phyloP scores from a whole-genome alignment of 2,113 vertebrate genomes.

The Neolamprologus hecqui region DNA sequence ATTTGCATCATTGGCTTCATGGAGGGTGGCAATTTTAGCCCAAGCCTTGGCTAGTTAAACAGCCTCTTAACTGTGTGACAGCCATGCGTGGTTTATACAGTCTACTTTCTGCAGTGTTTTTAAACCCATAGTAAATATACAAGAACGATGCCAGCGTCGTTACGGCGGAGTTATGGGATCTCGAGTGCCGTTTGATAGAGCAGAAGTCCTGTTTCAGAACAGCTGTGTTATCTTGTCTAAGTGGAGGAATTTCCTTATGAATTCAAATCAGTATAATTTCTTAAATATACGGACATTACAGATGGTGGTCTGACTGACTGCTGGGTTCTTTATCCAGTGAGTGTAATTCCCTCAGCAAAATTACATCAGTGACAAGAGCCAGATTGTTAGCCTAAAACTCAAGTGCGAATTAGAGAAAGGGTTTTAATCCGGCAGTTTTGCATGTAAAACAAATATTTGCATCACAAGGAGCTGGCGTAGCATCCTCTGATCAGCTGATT shows the following conservation, averaged over 20 bases:
- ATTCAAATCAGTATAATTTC: background rate
- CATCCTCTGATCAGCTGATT: conserved; percentile 55
- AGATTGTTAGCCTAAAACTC: background rate
- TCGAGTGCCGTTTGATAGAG: background rate
- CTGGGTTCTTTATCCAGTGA: background rate
- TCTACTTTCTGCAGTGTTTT: background rate
- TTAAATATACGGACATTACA: background rate
- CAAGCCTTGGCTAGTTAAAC: background rate
- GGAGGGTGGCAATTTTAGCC: background rate
- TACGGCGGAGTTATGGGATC: background rate
- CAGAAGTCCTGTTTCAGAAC: background rate
- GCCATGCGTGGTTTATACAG: background rate
- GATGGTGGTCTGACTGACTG: background rate
- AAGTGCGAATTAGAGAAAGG: conserved; percentile 2
- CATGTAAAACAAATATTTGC: conserved; percentile 47
- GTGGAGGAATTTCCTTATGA: background rate
- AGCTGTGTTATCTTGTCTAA: conserved; percentile 2
- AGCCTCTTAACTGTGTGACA: background rate
- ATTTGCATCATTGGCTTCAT: conserved; percentile 30
- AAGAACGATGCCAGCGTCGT: background rate
- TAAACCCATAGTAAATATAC: background rate
- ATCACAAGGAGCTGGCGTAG: conserved; percentile 39
- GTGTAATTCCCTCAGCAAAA: conserved; percentile 1
- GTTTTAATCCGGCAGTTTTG: conserved; percentile 25
- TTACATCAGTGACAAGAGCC: background rate